Evolutionary conservation across 2,113 vertebrate species (phyloP).

Genomic region (Oryzias curvinotus): DNA sequence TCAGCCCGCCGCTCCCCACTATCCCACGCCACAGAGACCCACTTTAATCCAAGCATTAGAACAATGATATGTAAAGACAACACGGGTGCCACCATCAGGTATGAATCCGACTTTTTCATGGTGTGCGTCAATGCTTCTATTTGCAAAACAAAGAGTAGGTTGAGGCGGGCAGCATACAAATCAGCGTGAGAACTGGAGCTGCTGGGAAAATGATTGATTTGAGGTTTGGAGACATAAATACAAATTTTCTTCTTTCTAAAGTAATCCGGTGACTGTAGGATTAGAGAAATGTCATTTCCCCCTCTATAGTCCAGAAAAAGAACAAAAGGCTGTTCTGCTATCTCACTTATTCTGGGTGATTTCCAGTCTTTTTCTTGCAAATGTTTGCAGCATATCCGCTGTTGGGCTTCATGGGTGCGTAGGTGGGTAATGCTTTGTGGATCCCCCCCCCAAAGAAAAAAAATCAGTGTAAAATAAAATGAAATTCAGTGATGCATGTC

Average conservation of each 20-base stretch:
- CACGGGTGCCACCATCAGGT: too few species aligned
- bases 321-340: too few species aligned
- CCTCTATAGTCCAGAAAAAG: too few species aligned
- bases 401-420: too few species aligned
- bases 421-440: too few species aligned
- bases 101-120: too few species aligned
- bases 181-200: background rate
- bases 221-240: background rate
- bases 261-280: background rate
- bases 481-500: background rate
- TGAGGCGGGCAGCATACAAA: background rate
- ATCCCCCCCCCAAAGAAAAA: too few species aligned
- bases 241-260: background rate
- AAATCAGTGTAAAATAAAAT: too few species aligned
- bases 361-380: too few species aligned
- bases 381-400: too few species aligned
- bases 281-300: background rate
- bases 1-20: constrained; percentile 24
- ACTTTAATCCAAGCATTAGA: constrained; percentile 20
- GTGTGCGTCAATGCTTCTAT: constrained; percentile 1
- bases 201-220: background rate
- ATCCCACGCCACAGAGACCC: constrained; percentile 26
- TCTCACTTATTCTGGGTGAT: too few species aligned
- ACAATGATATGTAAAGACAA: constrained; percentile 6
- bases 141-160: constrained; percentile 11